These are phyloP conservation scores for Subanguina moxae DNA, from an alignment of 1,140 invertebrate genomes.

Conservation along the genomic window DNA sequence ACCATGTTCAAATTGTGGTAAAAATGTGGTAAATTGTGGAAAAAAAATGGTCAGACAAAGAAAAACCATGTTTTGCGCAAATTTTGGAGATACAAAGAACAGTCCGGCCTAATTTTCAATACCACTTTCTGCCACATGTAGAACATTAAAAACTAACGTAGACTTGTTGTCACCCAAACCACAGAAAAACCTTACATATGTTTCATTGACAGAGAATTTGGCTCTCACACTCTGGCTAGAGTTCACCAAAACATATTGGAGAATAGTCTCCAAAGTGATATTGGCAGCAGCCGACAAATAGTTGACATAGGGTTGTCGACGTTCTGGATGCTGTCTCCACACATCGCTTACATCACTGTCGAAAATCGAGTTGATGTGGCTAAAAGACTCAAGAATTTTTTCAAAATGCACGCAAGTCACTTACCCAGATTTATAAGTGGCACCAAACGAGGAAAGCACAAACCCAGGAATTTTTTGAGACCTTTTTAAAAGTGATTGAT, in stretches of 20 bases:
- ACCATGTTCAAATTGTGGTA: too few species aligned
- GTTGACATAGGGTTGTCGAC: neutral
- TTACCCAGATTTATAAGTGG: slow-evolving; percentile 35
- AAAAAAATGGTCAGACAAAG: slow-evolving; percentile 8
- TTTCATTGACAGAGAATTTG: slow-evolving; percentile 14
- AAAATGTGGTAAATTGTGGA: too few species aligned
- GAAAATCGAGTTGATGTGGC: slow-evolving; percentile 26
- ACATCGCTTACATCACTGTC: slow-evolving; percentile 18
- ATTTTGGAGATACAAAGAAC: too few species aligned
- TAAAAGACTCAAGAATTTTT: slow-evolving; percentile 2
- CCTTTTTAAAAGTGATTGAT: slow-evolving; percentile 41
- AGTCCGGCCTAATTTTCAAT: too few species aligned
- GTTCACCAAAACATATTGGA: slow-evolving; percentile 26
- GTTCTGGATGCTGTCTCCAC: too few species aligned
- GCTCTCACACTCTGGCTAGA: neutral
- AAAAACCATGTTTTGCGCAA: too few species aligned
- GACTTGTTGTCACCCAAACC: neutral
- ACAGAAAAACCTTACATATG: slow-evolving; percentile 25
- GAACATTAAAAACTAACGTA: too few species aligned
- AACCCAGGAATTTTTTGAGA: slow-evolving; percentile 33
- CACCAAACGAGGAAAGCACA: slow-evolving; percentile 33
- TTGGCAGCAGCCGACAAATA: slow-evolving; percentile 34
- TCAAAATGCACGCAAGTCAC: neutral
- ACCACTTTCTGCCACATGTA: too few species aligned
- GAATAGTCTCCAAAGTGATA: slow-evolving; percentile 13